Evolutionary conservation across 2,888 invertebrate species (phyloP).

Genomic region (Drepana falcataria): DNA sequence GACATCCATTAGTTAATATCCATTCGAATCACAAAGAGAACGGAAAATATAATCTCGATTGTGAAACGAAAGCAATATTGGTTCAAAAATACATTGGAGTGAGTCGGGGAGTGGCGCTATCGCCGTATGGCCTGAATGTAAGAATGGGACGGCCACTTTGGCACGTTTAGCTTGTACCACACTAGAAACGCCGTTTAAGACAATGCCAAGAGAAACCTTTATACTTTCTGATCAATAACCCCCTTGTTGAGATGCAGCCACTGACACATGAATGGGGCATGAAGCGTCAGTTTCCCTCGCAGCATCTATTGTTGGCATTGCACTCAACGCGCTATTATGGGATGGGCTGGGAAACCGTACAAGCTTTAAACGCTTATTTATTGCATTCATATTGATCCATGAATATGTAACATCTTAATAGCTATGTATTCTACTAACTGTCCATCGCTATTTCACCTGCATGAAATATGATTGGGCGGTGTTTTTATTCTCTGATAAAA

Average conservation of each 20-base stretch:
- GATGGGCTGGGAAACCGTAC: not conserved
- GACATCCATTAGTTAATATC: slow-evolving; percentile 22
- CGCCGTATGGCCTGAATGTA: slow-evolving; percentile 37
- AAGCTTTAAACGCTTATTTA: not conserved
- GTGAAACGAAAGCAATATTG: slow-evolving; percentile 49
- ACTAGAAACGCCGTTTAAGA: slow-evolving; percentile 53
- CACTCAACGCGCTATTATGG: slow-evolving; percentile 19
- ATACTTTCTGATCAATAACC: slow-evolving; percentile 65
- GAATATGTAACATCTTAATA: no score
- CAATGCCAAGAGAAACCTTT: slow-evolving; percentile 60
- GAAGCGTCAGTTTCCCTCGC: slow-evolving; percentile 47
- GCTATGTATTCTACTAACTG: no score
- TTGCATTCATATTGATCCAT: no score
- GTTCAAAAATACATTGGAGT: slow-evolving; percentile 42
- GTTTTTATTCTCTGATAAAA: no score
- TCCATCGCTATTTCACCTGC: no score
- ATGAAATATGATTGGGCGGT: no score
- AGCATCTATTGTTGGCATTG: slow-evolving; percentile 41
- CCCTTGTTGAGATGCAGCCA: slow-evolving; percentile 48
- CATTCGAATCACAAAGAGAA: slow-evolving; percentile 24
- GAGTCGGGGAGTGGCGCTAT: slow-evolving; percentile 32
- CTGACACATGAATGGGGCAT: slow-evolving; percentile 57
- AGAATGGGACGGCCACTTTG: slow-evolving; percentile 46
- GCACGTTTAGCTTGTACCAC: slow-evolving; percentile 58
- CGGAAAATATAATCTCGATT: slow-evolving; percentile 36